Percentiles rank a stretch among this genome's conserved stretches.
These are phyloP conservation scores for Morphnarchus princeps DNA, from an alignment of 2,113 vertebrate genomes.

Conservation along the genomic window DNA sequence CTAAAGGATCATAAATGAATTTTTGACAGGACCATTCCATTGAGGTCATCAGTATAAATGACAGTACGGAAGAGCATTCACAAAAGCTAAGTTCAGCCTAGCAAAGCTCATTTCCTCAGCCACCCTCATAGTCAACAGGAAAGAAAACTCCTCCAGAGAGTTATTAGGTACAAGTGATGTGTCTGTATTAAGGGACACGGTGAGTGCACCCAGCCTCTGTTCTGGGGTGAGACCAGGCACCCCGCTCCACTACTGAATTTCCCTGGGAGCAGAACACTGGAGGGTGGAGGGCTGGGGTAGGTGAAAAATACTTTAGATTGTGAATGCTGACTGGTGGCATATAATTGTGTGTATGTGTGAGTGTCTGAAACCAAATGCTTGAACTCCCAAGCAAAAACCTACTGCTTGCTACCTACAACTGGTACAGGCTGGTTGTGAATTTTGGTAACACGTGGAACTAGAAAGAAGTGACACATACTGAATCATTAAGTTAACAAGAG, in stretches of 20 bases:
- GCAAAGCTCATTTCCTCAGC: not conserved
- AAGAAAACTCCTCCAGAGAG: not conserved
- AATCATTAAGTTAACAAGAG: not conserved
- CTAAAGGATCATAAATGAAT: not conserved
- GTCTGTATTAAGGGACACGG: fast-evolving
- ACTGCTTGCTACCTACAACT: not conserved
- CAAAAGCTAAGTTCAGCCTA: not conserved
- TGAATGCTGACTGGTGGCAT: not conserved
- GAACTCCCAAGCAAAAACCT: not conserved
- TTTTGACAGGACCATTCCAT: not conserved
- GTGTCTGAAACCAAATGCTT: not conserved
- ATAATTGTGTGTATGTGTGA: not conserved
- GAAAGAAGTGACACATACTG: not conserved
- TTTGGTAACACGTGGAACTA: not conserved
- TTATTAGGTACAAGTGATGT: not conserved
- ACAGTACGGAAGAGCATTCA: not conserved
- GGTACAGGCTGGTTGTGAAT: not conserved
- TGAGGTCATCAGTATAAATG: not conserved
- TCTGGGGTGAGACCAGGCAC: not conserved
- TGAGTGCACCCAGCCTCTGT: not conserved
- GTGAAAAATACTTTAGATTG: not conserved
- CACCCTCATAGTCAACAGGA: not conserved
- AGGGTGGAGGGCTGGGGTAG: not conserved
- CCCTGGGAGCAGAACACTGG: not conserved
- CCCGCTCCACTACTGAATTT: not conserved